phyloP scores from a whole-genome alignment of 2,888 invertebrate genomes.

The Antheraea yamamai region DNA sequence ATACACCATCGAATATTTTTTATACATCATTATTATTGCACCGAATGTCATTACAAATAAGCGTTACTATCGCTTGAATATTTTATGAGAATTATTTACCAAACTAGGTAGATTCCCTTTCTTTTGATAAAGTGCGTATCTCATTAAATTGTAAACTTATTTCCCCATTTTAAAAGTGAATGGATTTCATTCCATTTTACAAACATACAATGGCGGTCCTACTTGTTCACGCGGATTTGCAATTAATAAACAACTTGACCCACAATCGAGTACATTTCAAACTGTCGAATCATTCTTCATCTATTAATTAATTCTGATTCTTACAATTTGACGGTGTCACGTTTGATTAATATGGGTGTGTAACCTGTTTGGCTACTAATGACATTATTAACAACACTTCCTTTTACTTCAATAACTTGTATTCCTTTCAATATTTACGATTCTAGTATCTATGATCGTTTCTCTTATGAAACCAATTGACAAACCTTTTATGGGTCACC shows the following conservation, averaged over 20 bases:
- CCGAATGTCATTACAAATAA: neutral
- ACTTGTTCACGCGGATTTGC: slow-evolving; percentile 73
- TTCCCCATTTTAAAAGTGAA: slow-evolving; percentile 68
- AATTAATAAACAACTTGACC: slow-evolving; percentile 76
- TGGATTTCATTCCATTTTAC: slow-evolving; percentile 70
- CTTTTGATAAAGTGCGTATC: slow-evolving; percentile 30
- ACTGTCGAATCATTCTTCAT: slow-evolving; percentile 66
- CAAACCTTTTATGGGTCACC: slow-evolving; percentile 48
- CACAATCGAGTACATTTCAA: slow-evolving; percentile 57
- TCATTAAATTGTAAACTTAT: slow-evolving; percentile 29
- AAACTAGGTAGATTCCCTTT: neutral
- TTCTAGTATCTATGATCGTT: slow-evolving; percentile 14
- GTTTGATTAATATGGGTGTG: slow-evolving; percentile 46
- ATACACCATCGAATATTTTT: neutral
- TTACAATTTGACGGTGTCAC: slow-evolving; percentile 53
- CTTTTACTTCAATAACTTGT: slow-evolving; percentile 40
- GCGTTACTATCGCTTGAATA: neutral
- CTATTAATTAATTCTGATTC: slow-evolving; percentile 70
- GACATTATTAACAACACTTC: slow-evolving; percentile 63
- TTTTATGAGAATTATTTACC: neutral
- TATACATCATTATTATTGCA: slow-evolving; percentile 9
- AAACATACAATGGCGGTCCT: slow-evolving; percentile 69
- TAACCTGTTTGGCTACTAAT: slow-evolving; percentile 53
- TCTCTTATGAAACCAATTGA: slow-evolving; percentile 30
- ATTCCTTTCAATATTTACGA: neutral